Conservation (phyloP, 2,888 invertebrate genomes). For the Chloroclystis v-ata region DNA sequence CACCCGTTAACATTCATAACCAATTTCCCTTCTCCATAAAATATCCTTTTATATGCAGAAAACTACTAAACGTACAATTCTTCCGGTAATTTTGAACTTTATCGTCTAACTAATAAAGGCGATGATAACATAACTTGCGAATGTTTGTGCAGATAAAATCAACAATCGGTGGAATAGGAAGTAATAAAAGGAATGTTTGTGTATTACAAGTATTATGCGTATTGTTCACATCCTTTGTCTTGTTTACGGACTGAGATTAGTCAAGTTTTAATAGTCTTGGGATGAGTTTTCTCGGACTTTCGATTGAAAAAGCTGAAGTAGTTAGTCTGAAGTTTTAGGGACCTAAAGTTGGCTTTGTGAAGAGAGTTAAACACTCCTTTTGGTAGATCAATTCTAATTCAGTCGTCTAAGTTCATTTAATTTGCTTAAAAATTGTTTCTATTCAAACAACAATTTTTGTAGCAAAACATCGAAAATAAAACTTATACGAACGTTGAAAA, state of each 20-base stretch:
- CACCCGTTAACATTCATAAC: slow-evolving; percentile 2
- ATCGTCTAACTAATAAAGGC: neutral
- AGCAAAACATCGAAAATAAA: no score
- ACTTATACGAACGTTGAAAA: no score
- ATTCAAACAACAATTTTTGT: no score
- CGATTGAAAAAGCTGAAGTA: slow-evolving; percentile 16
- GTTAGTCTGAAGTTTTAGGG: neutral
- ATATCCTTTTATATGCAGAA: slow-evolving; percentile 15
- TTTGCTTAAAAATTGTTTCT: no score
- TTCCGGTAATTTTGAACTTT: neutral
- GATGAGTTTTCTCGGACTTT: slow-evolving; percentile 28
- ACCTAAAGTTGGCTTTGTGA: no score
- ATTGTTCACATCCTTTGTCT: slow-evolving; percentile 27
- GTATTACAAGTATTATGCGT: slow-evolving; percentile 18
- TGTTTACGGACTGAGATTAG: slow-evolving; percentile 25
- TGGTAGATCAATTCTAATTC: no score
- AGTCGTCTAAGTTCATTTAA: no score
- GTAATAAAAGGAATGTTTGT: slow-evolving; percentile 28
- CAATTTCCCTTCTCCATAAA: slow-evolving; percentile 12
- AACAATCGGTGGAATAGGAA: slow-evolving; percentile 21
- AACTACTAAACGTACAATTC: slow-evolving; percentile 9
- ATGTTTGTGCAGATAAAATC: slow-evolving; percentile 17
- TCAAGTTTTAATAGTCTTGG: slow-evolving; percentile 31
- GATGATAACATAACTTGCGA: neutral
- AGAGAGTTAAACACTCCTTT: no score